Conservation (phyloP, 1,140 invertebrate species). For the Drosophila kepulauana region DNA sequence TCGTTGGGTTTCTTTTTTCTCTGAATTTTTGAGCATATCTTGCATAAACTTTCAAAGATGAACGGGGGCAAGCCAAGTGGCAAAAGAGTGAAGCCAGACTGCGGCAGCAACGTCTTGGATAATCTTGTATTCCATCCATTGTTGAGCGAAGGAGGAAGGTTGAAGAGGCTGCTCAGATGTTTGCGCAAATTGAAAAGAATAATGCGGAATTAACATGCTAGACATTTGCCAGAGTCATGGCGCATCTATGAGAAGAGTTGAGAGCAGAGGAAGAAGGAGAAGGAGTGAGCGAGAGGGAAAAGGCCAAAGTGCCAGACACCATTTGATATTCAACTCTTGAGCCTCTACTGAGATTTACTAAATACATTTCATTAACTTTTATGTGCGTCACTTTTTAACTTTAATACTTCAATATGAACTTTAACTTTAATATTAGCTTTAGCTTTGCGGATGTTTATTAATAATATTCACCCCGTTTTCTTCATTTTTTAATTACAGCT, state of each 20-base stretch:
- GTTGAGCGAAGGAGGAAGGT: not conserved
- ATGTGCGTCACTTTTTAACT: not conserved
- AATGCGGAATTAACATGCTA: conserved; percentile 39
- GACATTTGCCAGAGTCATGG: conserved; percentile 12
- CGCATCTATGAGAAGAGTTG: not conserved
- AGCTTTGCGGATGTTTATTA: too few relatives aligned
- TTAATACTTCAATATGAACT: not conserved
- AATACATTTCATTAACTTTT: conserved; percentile 31
- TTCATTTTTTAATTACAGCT: too few relatives aligned
- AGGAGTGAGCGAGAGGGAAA: not conserved
- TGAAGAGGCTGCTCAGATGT: conserved; percentile 5
- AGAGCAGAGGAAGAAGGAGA: not conserved
- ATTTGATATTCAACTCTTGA: conserved; percentile 18
- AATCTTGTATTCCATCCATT: conserved; percentile 34
- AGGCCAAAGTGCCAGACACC: not conserved
- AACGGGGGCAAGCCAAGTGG: not conserved
- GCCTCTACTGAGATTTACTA: conserved; percentile 5
- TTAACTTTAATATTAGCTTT: too few relatives aligned
- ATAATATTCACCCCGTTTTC: too few relatives aligned
- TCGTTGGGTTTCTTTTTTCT: conserved; percentile 13
- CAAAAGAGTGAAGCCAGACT: conserved; percentile 8
- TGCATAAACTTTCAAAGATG: conserved; percentile 26
- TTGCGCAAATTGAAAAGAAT: conserved; percentile 50
- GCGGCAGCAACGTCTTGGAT: conserved; percentile 38
- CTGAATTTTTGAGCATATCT: conserved; percentile 43